Conservation (phyloP, 2,888 invertebrate species). For the Ichneumoninae sp. region DNA sequence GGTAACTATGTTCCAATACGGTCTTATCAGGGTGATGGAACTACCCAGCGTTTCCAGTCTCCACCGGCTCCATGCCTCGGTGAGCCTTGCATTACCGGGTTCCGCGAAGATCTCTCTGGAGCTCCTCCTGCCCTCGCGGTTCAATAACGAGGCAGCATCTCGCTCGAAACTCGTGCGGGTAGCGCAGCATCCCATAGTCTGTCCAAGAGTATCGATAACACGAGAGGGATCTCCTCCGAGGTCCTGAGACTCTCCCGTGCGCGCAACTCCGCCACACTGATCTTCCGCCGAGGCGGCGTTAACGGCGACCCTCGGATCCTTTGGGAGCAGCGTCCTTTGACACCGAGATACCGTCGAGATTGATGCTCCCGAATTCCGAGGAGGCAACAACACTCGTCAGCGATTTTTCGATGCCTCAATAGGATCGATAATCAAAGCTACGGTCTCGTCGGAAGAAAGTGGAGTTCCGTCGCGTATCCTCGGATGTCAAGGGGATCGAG, state of each 20-base stretch:
- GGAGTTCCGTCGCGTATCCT: not conserved
- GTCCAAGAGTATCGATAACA: constrained; percentile 61
- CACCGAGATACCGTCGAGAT: constrained; percentile 34
- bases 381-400: not conserved
- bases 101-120: constrained; percentile 35
- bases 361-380: not conserved
- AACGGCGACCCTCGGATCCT: constrained; percentile 34
- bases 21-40: constrained; percentile 57
- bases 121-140: constrained; percentile 27
- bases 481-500: not conserved
- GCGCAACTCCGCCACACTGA: not conserved
- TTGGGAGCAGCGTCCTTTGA: constrained; percentile 47
- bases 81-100: constrained; percentile 35
- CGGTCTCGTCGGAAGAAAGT: not conserved
- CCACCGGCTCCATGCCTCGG: constrained; percentile 20
- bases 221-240: constrained; percentile 26
- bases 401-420: not conserved
- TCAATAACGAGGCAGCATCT: constrained; percentile 63
- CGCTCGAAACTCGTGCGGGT: constrained; percentile 45
- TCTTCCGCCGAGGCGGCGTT: constrained; percentile 17
- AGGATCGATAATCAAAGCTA: not conserved
- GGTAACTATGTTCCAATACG: constrained; percentile 16
- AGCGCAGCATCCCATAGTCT: constrained; percentile 24
- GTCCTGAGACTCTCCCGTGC: constrained; percentile 17
- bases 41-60: constrained; percentile 40